Base-by-base conservation (phyloP, 2,888 invertebrate species). In the Ecliptopera silaceata region DNA sequence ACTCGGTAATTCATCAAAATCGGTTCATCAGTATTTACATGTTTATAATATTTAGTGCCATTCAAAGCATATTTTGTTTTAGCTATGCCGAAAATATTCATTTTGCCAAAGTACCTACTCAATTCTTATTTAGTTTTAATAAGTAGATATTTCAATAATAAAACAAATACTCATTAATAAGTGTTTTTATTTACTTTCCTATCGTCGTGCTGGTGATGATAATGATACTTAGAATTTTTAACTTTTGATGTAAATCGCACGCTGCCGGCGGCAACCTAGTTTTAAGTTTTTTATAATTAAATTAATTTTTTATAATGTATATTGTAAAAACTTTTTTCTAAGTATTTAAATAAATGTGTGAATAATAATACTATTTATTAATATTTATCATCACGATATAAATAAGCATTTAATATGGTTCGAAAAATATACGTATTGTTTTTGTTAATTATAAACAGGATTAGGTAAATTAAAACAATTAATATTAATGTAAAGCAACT, bases 31-130 rank as follows among this genome's bases (percentile, higher is more conserved):
- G 1, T 10, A 10, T 15, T 6, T 36, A 15, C 26, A 6, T n/a
- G n/a, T 32, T 36, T 34, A 13, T 5, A 13, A 34, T 6, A 12
- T 12, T 5, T 26, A 36, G 36, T 36, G 36, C 36, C 36, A 36
- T 36, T 15, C 2, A 10, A 8, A 6, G 3, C 8, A 1, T 13
- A 32, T 1, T 4, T n/a, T 32, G 32, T 12, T 32, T 32, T 32
- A 51, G 44, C 52, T 52, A 48, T 52, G 51, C 39, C 43, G 44
- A 56, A 29, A 39, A 20, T 43, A 13, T 45, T 48, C 41, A 1
- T 47, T 39, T 55, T 59, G 51, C 54, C 55, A 59, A 56, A 56
- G 55, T 60, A 34, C 43, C 46, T 36, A 41, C 32, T 34, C 31
- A 12, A 6, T 13, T 15, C 10, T 8, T 36, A 15, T 5, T 4